Conservation (phyloP, 2,888 invertebrate species). For the Eueremaeus valkanovi region DNA sequence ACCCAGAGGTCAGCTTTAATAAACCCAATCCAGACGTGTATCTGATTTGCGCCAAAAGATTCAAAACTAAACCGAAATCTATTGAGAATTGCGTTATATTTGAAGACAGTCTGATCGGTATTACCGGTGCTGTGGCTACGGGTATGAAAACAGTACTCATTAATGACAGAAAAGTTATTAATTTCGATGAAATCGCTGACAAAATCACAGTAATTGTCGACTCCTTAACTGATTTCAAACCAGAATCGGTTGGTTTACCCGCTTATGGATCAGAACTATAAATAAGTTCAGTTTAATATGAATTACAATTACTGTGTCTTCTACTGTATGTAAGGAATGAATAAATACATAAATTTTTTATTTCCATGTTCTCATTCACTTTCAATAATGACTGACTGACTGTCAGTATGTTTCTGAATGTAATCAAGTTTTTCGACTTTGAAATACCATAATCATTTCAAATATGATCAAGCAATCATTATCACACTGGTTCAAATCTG, state of each 20-base stretch:
- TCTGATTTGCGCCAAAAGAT: conserved; percentile 2
- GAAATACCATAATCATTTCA: no score
- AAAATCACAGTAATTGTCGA: neutral
- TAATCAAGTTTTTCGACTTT: no score
- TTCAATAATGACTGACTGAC: no score
- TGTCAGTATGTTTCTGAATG: no score
- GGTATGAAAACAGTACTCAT: conserved; percentile 29
- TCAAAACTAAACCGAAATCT: neutral
- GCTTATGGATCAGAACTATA: neutral
- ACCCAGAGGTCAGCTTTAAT: conserved; percentile 8
- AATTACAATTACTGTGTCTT: no score
- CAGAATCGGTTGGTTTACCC: neutral
- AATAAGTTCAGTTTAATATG: no score
- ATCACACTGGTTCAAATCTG: no score
- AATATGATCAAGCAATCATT: no score
- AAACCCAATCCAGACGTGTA: conserved; percentile 37
- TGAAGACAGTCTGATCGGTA: conserved; percentile 34
- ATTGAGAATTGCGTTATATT: conserved; percentile 5
- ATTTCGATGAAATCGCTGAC: neutral
- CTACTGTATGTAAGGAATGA: no score
- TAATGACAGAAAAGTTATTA: neutral
- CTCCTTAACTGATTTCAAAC: neutral
- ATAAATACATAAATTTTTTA: no score
- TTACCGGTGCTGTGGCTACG: conserved; percentile 29
- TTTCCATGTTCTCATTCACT: no score